These are phyloP conservation scores for Ericerus pela DNA, from an alignment of 1,140 invertebrate species.

Conservation along the genomic window DNA sequence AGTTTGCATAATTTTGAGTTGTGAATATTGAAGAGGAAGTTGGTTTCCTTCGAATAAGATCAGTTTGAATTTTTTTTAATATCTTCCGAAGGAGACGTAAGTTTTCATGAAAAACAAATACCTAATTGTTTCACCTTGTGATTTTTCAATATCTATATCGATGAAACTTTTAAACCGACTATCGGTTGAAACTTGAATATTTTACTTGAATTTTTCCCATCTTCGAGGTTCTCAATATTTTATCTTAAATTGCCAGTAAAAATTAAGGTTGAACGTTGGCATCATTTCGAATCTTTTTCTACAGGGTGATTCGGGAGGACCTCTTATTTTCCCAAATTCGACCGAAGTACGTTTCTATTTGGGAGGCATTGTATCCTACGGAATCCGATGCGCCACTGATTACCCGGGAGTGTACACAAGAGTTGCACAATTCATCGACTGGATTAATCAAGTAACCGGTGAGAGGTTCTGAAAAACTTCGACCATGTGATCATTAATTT, in stretches of 20 bases:
- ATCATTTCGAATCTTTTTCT: neutral
- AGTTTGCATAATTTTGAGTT: too few species aligned
- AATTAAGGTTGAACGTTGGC: neutral
- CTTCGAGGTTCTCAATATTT: too few species aligned
- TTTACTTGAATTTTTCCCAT: too few species aligned
- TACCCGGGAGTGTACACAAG: slow-evolving; percentile 61
- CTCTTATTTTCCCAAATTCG: slow-evolving; percentile 15
- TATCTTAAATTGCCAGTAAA: neutral
- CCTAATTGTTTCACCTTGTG: too few species aligned
- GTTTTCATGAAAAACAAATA: too few species aligned
- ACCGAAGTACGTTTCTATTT: slow-evolving; percentile 16
- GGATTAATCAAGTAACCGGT: slow-evolving; percentile 33
- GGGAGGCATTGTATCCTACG: slow-evolving; percentile 55
- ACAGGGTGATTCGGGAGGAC: slow-evolving; percentile 14
- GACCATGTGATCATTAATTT: too few species aligned
- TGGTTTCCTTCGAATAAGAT: too few species aligned
- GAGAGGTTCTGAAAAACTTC: too few species aligned
- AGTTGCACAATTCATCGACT: slow-evolving; percentile 49
- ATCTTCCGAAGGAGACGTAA: too few species aligned
- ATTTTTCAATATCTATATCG: neutral
- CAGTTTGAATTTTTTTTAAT: too few species aligned
- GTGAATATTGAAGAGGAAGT: too few species aligned
- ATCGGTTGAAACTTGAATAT: neutral
- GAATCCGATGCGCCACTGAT: slow-evolving; percentile 55
- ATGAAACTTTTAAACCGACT: neutral